Conservation (phyloP, 2,113 vertebrate species). For the Phalacrocorax brasilianus region DNA sequence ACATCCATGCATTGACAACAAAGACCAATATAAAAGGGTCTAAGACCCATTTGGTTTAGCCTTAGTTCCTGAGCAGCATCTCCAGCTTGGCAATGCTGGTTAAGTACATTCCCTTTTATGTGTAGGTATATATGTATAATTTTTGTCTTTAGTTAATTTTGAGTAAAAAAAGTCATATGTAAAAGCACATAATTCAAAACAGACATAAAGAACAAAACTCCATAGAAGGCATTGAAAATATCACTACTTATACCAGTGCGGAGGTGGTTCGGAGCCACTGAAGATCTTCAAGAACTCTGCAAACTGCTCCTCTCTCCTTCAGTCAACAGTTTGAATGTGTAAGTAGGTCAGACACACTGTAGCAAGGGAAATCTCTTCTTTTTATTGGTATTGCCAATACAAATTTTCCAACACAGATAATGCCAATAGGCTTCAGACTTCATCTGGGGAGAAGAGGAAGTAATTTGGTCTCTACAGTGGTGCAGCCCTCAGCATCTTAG, state of each 20-base stretch:
- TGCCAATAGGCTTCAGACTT: slow-evolving; percentile 15
- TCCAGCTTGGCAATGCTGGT: neutral
- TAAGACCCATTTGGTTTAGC: neutral
- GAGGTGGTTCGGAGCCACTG: neutral
- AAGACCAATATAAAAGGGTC: fast-evolving
- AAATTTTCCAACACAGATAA: slow-evolving; percentile 32
- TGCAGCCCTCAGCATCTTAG: neutral
- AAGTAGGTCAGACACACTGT: neutral
- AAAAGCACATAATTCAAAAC: neutral
- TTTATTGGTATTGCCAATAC: neutral
- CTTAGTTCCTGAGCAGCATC: neutral
- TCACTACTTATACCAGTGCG: neutral
- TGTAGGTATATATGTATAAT: neutral
- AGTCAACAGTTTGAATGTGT: neutral
- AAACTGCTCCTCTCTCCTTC: neutral
- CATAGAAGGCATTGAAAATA: neutral
- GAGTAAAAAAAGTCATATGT: neutral
- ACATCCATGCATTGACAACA: neutral
- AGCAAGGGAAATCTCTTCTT: neutral
- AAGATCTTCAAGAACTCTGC: neutral
- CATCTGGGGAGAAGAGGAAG: neutral
- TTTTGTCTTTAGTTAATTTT: neutral
- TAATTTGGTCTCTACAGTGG: neutral
- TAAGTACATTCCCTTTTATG: neutral
- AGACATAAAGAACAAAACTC: neutral